Percentiles rank a stretch among this genome's conserved stretches.
These are phyloP conservation scores for Drosophila melanosoma DNA, from an alignment of 2,888 invertebrate genomes.

Conservation along the genomic window DNA sequence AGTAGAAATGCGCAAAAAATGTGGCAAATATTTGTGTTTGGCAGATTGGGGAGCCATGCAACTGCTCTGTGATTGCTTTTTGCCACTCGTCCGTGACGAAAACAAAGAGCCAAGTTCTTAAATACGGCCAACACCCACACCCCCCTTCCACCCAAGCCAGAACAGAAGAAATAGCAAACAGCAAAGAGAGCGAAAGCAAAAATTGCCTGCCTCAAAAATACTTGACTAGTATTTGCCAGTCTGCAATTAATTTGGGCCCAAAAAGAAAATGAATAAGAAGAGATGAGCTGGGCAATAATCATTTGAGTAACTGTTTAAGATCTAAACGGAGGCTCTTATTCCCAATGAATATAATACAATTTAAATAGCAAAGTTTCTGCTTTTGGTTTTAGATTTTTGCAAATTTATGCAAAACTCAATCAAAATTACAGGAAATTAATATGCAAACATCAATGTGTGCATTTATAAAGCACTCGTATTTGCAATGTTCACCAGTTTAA, in stretches of 20 bases:
- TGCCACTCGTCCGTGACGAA: slow-evolving; percentile 78
- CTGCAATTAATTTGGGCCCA: slow-evolving; percentile 58
- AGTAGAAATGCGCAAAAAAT: slow-evolving; percentile 63
- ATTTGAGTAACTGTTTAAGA: neutral
- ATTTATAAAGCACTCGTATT: slow-evolving; percentile 25
- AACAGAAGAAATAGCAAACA: slow-evolving; percentile 22
- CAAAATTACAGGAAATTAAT: slow-evolving; percentile 66
- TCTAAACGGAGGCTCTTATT: neutral
- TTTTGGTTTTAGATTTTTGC: slow-evolving; percentile 12
- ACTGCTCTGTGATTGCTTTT: slow-evolving; percentile 71
- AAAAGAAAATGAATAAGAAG: neutral
- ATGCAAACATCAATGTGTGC: slow-evolving; percentile 47
- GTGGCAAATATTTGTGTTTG: slow-evolving; percentile 51
- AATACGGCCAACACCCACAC: slow-evolving; percentile 2
- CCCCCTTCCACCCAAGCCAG: slow-evolving; percentile 2
- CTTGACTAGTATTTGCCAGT: slow-evolving; percentile 67
- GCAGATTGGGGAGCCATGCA: slow-evolving; percentile 22
- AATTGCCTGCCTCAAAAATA: slow-evolving; percentile 57
- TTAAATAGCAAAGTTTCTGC: too few relatives aligned
- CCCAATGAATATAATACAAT: neutral
- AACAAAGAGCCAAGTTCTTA: slow-evolving; percentile 60
- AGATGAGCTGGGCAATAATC: slow-evolving; percentile 50
- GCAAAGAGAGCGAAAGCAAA: slow-evolving; percentile 31
- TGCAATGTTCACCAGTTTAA: slow-evolving; percentile 52
- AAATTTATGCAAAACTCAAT: slow-evolving; percentile 60